phyloP scores from a whole-genome alignment of 2,888 invertebrate genomes.

The Platerodrilus igneus region DNA sequence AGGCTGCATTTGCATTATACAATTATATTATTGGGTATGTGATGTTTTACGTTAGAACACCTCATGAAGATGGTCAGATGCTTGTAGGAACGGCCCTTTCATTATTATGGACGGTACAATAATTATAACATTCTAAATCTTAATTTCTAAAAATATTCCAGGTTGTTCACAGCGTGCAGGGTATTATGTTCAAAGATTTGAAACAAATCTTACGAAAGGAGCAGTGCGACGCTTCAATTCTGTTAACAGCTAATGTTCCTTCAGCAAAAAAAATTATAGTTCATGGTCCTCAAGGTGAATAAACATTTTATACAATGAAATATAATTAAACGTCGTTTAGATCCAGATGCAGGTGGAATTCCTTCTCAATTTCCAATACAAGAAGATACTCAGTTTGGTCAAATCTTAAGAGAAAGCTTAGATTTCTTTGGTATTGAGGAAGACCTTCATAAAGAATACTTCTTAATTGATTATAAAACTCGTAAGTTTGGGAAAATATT shows the following conservation, averaged over 20 bases:
- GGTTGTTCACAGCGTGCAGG: conserved; percentile 97
- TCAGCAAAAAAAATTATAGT: conserved; percentile 98
- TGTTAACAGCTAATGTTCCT: conserved; percentile 97
- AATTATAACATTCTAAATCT: conserved; percentile 1
- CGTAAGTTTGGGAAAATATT: conserved; percentile 59
- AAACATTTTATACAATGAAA: conserved; percentile 2
- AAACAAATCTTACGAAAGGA: conserved; percentile 98
- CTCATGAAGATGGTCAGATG: conserved; percentile 92
- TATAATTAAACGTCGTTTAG: conserved; percentile 42
- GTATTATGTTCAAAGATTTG: conserved; percentile 98
- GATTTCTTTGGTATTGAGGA: conserved; percentile 98
- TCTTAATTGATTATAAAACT: conserved; percentile 96
- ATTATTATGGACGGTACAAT: conserved; percentile 87
- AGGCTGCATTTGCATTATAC: conserved; percentile 96
- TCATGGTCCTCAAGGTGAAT: conserved; percentile 75
- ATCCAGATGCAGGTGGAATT: conserved; percentile 87
- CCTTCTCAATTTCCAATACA: conserved; percentile 98
- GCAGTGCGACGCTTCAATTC: conserved; percentile 96
- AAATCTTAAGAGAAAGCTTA: conserved; percentile 89
- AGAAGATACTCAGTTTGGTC: conserved; percentile 94
- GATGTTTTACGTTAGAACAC: conserved; percentile 97
- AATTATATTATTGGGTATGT: conserved; percentile 99
- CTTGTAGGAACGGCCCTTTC: conserved; percentile 92
- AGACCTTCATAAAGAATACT: conserved; percentile 80
- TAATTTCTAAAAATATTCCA: conserved; percentile 42